phyloP scores from a whole-genome alignment of 2,797 vertebrate species.

The Eremophila alpestris region DNA sequence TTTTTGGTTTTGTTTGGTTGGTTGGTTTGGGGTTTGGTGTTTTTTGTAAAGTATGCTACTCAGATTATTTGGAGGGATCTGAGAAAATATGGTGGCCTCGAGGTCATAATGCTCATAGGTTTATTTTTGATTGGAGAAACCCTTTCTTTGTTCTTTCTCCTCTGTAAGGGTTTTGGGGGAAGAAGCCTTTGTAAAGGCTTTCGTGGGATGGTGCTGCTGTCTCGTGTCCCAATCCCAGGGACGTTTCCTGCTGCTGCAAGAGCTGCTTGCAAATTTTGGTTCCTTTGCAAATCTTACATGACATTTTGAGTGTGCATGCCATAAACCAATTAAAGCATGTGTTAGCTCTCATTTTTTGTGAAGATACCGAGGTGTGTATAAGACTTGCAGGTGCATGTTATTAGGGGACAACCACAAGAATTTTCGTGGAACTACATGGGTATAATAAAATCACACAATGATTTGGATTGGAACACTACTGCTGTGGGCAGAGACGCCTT shows the following conservation, averaged over 20 bases:
- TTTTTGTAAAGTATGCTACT: fast-evolving
- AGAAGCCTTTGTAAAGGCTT: neutral
- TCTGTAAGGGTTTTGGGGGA: neutral
- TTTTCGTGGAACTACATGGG: no score
- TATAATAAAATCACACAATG: neutral
- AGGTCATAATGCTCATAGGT: neutral
- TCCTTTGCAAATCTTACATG: fast-evolving
- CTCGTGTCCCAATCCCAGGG: fast-evolving
- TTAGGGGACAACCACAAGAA: neutral
- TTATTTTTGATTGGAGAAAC: neutral
- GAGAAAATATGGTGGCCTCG: neutral
- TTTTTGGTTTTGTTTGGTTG: neutral
- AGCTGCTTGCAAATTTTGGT: neutral
- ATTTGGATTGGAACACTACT: neutral
- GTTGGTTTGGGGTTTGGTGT: neutral
- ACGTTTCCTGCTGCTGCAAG: neutral
- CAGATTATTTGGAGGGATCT: fast-evolving
- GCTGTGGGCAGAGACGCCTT: no score
- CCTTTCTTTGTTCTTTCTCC: neutral
- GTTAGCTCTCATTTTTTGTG: neutral
- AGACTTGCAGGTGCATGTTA: fast-evolving
- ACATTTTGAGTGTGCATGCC: fast-evolving
- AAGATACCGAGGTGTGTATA: fast-evolving
- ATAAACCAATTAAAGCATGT: neutral
- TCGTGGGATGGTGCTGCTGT: neutral